Evolutionary conservation across 2,113 vertebrate genomes (phyloP), one percentile per base, ranked within the genome.

Genomic region (Octodon degus): DNA sequence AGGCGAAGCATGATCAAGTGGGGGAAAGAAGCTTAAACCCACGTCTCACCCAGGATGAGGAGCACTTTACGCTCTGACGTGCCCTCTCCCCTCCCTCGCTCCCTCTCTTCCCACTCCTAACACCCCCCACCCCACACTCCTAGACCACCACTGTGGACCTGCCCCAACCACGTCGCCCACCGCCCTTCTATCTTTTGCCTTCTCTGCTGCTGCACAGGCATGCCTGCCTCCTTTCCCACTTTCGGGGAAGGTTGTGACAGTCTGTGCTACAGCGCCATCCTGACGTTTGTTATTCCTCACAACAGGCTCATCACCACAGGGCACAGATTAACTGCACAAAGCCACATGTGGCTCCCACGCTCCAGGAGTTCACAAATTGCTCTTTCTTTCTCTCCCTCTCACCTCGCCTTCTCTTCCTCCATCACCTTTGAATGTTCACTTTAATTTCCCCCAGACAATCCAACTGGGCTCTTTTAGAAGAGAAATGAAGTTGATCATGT

Each of bases 131-230:
- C 62, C 70, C 63, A 22, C 20, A n/a, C 3, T 50, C 16, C 8
- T 37, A 20, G 30, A 24, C 2, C 8, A 2, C 2, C 9, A 1
- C 11, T 14, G 47, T 50, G 0, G 0, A 37, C 55, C 34, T n/a
- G 32, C 22, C 22, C 14, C 58, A 24, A 65, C 53, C 34, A 37
- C 65, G 43, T 79, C 83, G 79, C 72, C 76, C n/a, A 77, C 13
- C 30, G 32, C 0, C 43, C 70, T 74, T 63, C 1, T 37, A n/a
- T 47, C 74, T 83, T 80, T 27, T 74, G n/a, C 77, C 79, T 86
- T 81, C 40, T 70, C 81, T 40, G 74, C 89, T 50, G 16, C 34
- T 47, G 67, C 17, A 74, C 68, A 22, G 34, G 6, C 5, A 4
- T 3, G 7, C 55, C 55, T 84, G 32, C 50, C 24, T 88, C 62